Evolutionary conservation across 2,113 vertebrate genomes (phyloP).

Genomic region (Lepus europaeus): DNA sequence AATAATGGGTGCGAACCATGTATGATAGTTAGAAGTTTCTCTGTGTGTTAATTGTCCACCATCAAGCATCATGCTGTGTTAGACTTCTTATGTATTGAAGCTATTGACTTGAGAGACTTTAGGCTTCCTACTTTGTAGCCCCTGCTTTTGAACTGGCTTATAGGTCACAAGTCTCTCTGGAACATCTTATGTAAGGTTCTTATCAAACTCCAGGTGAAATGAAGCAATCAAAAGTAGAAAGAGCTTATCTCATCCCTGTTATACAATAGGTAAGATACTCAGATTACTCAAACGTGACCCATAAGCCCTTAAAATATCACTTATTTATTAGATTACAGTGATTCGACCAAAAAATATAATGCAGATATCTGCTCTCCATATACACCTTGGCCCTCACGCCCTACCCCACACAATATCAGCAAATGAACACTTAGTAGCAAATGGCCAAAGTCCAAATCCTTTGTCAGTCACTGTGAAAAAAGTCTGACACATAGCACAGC

Average conservation of each 20-base stretch:
- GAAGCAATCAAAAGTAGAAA: neutral
- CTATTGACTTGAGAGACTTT: neutral
- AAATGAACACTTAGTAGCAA: neutral
- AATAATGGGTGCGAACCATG: neutral
- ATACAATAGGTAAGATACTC: neutral
- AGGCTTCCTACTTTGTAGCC: neutral
- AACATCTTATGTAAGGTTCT: neutral
- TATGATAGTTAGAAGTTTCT: neutral
- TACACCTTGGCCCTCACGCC: fast-evolving
- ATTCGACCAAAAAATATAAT: neutral
- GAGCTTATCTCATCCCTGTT: neutral
- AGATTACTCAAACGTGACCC: neutral
- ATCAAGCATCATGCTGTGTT: neutral
- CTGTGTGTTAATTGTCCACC: neutral
- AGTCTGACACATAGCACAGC: too few relatives aligned
- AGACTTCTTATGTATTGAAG: neutral
- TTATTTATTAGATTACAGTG: neutral
- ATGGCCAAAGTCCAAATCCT: neutral
- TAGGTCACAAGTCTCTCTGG: neutral
- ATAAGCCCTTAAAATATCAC: neutral
- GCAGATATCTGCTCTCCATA: neutral
- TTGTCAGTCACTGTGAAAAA: neutral
- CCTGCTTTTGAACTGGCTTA: neutral
- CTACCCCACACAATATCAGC: neutral
- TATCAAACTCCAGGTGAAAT: neutral